phyloP scores from a whole-genome alignment of 2,797 vertebrate genomes.

The Enteromius fasciolatus region DNA sequence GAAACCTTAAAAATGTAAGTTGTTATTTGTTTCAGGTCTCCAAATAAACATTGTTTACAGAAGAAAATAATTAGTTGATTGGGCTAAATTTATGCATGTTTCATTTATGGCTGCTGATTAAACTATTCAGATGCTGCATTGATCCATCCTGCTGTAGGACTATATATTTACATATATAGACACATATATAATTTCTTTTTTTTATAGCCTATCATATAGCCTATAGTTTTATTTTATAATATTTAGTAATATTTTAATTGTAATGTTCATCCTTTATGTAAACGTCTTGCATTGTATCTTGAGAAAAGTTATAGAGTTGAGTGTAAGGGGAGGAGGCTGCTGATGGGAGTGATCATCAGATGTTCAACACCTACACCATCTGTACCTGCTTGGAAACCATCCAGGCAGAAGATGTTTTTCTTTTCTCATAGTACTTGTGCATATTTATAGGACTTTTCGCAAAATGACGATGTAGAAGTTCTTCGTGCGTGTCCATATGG shows the following conservation, averaged over 20 bases:
- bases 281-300: background rate
- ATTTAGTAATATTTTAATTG: background rate
- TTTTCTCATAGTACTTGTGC: background rate
- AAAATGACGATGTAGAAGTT: background rate
- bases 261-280: background rate
- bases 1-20: too few relatives aligned
- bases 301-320: background rate
- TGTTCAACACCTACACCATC: constrained; percentile 13
- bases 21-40: background rate
- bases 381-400: background rate
- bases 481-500: background rate
- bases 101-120: too few relatives aligned
- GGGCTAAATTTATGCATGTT: background rate
- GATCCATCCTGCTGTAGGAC: too few relatives aligned
- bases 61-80: too few relatives aligned
- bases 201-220: too few relatives aligned
- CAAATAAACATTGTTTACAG: background rate
- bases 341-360: constrained; percentile 20
- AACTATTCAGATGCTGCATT: too few relatives aligned
- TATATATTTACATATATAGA: too few relatives aligned
- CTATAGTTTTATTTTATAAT: background rate
- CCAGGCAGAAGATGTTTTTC: background rate
- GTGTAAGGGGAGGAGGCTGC: constrained; percentile 32
- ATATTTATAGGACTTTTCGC: background rate
- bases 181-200: too few relatives aligned